Percentiles rank a stretch among this genome's conserved stretches.
Conservation (phyloP, 2,113 vertebrate genomes). For the Pteruthius melanotis region DNA sequence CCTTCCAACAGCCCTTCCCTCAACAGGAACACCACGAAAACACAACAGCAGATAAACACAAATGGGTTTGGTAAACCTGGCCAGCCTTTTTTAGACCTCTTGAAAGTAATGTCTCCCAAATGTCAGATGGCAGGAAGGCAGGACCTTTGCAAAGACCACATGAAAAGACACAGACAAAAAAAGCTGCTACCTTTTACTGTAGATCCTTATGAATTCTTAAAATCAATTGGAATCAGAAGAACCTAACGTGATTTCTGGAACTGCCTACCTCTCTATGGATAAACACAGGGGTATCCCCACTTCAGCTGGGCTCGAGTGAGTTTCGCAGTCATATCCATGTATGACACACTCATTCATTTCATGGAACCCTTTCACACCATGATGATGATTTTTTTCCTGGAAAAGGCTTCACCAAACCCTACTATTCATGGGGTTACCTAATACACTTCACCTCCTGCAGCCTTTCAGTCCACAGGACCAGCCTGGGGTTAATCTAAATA, state of each 20-base stretch:
- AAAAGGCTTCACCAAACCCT: background rate
- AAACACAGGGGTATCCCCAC: too few relatives aligned
- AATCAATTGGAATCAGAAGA: background rate
- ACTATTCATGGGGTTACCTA: accelerated
- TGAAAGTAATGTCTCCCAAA: background rate
- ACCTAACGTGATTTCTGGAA: background rate
- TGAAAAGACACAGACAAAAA: background rate
- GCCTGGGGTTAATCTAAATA: background rate
- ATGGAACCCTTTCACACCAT: background rate
- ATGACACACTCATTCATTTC: background rate
- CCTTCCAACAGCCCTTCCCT: background rate
- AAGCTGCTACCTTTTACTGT: background rate
- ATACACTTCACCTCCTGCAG: background rate
- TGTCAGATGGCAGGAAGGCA: background rate
- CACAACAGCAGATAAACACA: background rate
- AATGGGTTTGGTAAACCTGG: background rate
- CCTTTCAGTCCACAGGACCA: background rate
- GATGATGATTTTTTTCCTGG: background rate
- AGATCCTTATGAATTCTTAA: background rate
- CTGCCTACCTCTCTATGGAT: background rate
- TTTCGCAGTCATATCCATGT: background rate
- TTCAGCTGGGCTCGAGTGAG: background rate
- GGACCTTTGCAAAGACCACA: background rate
- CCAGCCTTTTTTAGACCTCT: background rate
- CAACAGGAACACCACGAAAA: background rate